Evolutionary conservation across 2,888 invertebrate species (phyloP).

Genomic region (Lithophane leautieri): DNA sequence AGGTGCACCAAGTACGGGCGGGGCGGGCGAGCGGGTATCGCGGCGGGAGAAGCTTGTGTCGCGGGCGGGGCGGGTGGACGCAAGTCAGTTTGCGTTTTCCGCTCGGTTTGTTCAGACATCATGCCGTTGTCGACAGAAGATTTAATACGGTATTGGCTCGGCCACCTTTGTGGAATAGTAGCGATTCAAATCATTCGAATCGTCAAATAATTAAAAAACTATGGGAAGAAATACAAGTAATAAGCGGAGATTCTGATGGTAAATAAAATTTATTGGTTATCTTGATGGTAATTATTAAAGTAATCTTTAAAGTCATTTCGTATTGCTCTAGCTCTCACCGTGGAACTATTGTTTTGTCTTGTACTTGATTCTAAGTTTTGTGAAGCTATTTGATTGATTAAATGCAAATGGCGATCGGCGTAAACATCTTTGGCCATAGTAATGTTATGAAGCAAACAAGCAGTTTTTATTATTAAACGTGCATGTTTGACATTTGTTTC

Average conservation of each 20-base stretch:
- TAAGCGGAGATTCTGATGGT: slow-evolving; percentile 27
- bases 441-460: slow-evolving; percentile 61
- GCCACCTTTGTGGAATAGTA: slow-evolving; percentile 33
- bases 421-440: slow-evolving; percentile 52
- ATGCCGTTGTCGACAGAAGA: slow-evolving; percentile 34
- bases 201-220: slow-evolving; percentile 37
- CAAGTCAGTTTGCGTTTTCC: slow-evolving; percentile 34
- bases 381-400: slow-evolving; percentile 28
- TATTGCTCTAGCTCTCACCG: slow-evolving; percentile 32
- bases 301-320: slow-evolving; percentile 30
- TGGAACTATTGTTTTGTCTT: slow-evolving; percentile 29
- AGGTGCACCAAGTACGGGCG: slow-evolving; percentile 39
- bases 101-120: slow-evolving; percentile 28
- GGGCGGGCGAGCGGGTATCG: slow-evolving; percentile 36
- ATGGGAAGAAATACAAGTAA: slow-evolving; percentile 35
- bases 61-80: slow-evolving; percentile 35
- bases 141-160: slow-evolving; percentile 38
- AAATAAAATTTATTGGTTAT: slow-evolving; percentile 26
- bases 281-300: slow-evolving; percentile 30
- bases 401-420: slow-evolving; percentile 21
- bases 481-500: slow-evolving; percentile 48
- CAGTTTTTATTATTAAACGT: slow-evolving; percentile 42
- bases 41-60: slow-evolving; percentile 28
- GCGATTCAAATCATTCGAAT: slow-evolving; percentile 38
- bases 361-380: slow-evolving; percentile 26